Percentiles rank a stretch among this genome's conserved stretches.
Conservation (phyloP, 2,113 vertebrate species). For the Centrocercus urophasianus region DNA sequence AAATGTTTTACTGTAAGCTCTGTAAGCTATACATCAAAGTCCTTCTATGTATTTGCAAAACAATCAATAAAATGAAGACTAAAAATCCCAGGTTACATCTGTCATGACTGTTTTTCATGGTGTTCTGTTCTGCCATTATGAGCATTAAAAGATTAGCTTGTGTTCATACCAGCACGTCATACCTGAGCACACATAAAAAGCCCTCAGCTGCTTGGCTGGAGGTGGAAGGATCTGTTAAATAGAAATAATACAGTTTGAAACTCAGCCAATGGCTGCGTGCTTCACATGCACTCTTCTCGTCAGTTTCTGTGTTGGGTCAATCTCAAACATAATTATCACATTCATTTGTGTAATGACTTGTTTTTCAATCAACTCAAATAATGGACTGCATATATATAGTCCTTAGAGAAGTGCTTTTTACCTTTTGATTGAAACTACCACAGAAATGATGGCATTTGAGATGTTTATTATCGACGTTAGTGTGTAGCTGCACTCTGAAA, state of each 20-base stretch:
- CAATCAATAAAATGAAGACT: conserved; percentile 51
- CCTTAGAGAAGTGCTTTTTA: conserved; percentile 28
- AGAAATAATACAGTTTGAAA: neutral
- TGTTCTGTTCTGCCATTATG: neutral
- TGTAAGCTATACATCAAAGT: neutral
- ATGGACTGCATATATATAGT: neutral
- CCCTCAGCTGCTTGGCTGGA: neutral
- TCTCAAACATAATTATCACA: conserved; percentile 24
- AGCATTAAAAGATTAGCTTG: neutral
- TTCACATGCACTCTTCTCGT: neutral
- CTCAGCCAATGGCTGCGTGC: neutral
- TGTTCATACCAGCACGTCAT: neutral
- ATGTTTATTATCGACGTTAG: conserved; percentile 1
- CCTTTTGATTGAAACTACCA: conserved; percentile 28
- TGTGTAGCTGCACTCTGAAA: conserved; percentile 12
- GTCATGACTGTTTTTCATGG: neutral
- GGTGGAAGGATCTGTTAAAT: neutral
- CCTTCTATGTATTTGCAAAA: conserved; percentile 55
- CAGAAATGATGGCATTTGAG: conserved; percentile 2
- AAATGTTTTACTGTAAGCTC: conserved; percentile 21
- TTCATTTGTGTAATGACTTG: neutral
- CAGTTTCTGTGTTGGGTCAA: neutral
- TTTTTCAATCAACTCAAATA: conserved; percentile 35
- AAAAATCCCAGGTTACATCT: neutral
- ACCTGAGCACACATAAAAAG: neutral